Evolutionary conservation across 2,888 invertebrate species (phyloP).

Genomic region (Allygus modestus): DNA sequence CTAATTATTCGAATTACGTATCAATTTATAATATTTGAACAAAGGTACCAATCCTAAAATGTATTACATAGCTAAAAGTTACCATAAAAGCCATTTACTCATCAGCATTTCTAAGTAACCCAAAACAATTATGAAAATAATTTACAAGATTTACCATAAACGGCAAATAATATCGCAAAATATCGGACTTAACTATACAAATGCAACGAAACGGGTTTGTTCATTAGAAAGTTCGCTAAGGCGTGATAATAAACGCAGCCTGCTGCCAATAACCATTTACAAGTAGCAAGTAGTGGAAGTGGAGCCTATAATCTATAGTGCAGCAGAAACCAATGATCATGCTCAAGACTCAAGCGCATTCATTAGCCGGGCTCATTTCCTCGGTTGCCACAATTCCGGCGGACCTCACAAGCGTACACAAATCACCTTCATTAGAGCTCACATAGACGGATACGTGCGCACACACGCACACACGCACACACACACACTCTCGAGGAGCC

Average conservation of each 20-base stretch:
- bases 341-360: not conserved
- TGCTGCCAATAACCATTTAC: constrained; percentile 4
- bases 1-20: too few species aligned
- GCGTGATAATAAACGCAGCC: not conserved
- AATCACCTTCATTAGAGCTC: not conserved
- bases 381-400: not conserved
- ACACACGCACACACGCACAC: not conserved
- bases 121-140: too few species aligned
- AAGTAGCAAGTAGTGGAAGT: not conserved
- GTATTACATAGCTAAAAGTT: too few species aligned
- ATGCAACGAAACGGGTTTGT: not conserved
- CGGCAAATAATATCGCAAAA: too few species aligned
- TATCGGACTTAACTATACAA: too few species aligned
- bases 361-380: not conserved
- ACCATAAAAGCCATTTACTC: too few species aligned
- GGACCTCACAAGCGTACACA: not conserved
- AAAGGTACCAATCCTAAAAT: too few species aligned
- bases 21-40: too few species aligned
- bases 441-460: not conserved
- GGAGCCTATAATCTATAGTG: not conserved
- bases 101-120: too few species aligned
- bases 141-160: too few species aligned
- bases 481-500: not conserved
- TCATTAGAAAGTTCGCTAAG: not conserved
- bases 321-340: not conserved